Evolutionary conservation across 2,113 vertebrate species (phyloP).

Genomic region (Odontophorus gujanensis): DNA sequence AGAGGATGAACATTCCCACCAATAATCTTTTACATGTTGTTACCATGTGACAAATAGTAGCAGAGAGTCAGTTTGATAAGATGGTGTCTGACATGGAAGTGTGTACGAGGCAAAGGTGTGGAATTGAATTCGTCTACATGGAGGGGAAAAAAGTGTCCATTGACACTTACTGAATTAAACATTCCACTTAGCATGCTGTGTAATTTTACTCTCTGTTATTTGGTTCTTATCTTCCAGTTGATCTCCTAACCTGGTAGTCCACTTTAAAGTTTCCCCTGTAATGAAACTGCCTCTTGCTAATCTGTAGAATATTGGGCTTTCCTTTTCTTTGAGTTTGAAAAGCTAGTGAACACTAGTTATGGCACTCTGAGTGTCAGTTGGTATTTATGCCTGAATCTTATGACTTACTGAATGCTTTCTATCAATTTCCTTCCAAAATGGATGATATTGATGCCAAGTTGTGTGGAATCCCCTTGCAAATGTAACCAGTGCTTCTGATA

Average conservation of each 20-base stretch:
- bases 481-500: background rate
- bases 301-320: background rate
- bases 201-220: background rate
- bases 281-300: background rate
- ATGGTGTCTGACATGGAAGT: too few relatives aligned
- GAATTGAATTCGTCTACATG: too few relatives aligned
- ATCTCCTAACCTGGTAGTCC: background rate
- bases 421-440: background rate
- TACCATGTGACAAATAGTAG: too few relatives aligned
- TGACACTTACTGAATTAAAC: too few relatives aligned
- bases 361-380: background rate
- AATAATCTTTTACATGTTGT: too few relatives aligned
- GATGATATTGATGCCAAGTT: background rate
- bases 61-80: too few relatives aligned
- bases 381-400: background rate
- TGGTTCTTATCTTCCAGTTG: accelerated
- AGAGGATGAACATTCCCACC: too few relatives aligned
- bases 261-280: background rate
- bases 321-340: background rate
- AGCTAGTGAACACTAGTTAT: background rate
- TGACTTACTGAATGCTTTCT: background rate
- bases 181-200: accelerated
- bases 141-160: too few relatives aligned
- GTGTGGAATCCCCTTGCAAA: background rate
- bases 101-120: too few relatives aligned